Percentiles rank a stretch among this genome's conserved stretches.
Evolutionary conservation across 2,888 invertebrate species (phyloP).

Genomic region (Agrotis segetum): DNA sequence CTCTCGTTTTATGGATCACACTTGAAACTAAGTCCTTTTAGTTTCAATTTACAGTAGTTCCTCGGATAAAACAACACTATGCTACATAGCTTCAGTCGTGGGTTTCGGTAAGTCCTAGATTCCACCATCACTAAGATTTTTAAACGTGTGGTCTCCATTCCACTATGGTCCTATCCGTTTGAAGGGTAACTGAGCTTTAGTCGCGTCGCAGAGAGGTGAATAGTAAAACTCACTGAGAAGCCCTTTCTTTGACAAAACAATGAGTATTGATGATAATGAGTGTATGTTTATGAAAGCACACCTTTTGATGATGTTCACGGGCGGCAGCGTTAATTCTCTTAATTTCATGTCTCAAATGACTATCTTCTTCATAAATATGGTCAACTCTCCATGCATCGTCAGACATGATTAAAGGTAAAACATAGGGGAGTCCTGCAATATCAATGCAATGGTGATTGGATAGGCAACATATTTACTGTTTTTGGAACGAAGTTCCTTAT

Average conservation of each 20-base stretch:
- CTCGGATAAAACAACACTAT: neutral
- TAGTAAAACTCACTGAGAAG: neutral
- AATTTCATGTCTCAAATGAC: slow-evolving; percentile 80
- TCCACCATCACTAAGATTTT: neutral
- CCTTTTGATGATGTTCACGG: slow-evolving; percentile 73
- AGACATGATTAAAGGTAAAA: slow-evolving; percentile 77
- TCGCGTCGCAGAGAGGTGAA: neutral
- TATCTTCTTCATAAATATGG: slow-evolving; percentile 69
- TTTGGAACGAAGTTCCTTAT: no score
- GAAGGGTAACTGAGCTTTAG: neutral
- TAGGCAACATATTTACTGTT: neutral
- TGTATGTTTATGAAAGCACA: slow-evolving; percentile 31
- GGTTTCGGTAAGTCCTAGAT: no score
- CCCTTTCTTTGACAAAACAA: no score
- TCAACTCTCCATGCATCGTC: slow-evolving; percentile 74
- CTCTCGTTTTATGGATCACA: neutral
- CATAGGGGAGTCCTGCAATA: slow-evolving; percentile 78
- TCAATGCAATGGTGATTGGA: neutral
- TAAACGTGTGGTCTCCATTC: no score
- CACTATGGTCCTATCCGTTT: neutral
- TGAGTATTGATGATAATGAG: no score
- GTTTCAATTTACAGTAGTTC: neutral
- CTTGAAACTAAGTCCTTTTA: neutral
- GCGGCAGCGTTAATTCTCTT: slow-evolving; percentile 79
- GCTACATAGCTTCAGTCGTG: neutral